Base-by-base conservation (phyloP, 1,140 invertebrate species). In the Bombus huntii region DNA sequence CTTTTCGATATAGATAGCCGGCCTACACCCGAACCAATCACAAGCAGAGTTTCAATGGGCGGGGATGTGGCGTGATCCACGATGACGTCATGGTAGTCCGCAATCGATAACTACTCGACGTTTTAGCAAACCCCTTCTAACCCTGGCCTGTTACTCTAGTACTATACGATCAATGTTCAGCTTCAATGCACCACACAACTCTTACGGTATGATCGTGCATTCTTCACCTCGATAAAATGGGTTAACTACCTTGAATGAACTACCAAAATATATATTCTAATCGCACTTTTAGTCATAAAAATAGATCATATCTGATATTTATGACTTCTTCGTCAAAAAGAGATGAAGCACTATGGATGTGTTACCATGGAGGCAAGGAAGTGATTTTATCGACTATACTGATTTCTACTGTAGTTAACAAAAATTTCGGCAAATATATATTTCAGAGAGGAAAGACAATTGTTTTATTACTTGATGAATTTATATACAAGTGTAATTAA, bases 11-110 rank as follows among this genome's bases (percentile, higher is more conserved):
- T 86, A 87, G 87, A 89, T 78, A 77, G 87, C 86, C 77, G 81
- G 72, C 80, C 77, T 82, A 80, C 87, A 89, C 88, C 90, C 91
- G 90, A 91, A 92, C 94, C 94, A 94, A 95, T 95, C 75, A 81
- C 47, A 81, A 53, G n/a, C 15, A 80, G 62, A 31, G 62, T 44
- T 80, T 81, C 65, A 44, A 81, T 89, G 91, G 93, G 93, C 91
- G 93, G 94, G 92, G 93, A 94, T 92, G 92, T 95, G 94, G 94
- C 94, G 94, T 94, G 94, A 94, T 95, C 93, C 92, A 89, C 72
- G 90, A 83, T 94, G 93, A 94, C 94, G 94, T 94, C 93, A 94
- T 90, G 13, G 37, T 66, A 62, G 71, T 82, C 71, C 73, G 68
- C 89, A 88, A 92, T 93, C 92, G 91, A 93, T 93, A 93, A 91